Evolutionary conservation across 1,140 invertebrate species (phyloP).

Genomic region (Himalopsyche phryganea): DNA sequence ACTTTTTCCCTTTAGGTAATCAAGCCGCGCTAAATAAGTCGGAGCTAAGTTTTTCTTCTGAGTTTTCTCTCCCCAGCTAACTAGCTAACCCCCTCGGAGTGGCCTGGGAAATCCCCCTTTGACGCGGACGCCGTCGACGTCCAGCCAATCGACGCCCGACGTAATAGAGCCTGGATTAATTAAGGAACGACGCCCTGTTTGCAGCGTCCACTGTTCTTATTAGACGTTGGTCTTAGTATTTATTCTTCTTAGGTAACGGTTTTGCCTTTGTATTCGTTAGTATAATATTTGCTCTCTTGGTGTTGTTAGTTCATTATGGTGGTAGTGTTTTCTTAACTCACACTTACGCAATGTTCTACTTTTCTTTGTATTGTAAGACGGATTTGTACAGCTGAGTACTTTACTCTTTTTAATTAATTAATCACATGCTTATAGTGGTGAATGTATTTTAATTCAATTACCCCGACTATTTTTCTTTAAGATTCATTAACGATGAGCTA

Average conservation of each 20-base stretch:
- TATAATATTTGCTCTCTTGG: neutral
- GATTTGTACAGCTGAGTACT: no score
- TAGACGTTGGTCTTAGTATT: no score
- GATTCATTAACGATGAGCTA: no score
- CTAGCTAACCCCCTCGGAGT: neutral
- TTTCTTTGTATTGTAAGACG: no score
- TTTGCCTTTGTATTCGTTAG: neutral
- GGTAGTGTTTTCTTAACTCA: no score
- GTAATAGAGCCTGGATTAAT: constrained; percentile 33
- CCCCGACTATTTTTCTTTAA: no score
- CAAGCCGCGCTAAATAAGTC: constrained; percentile 29
- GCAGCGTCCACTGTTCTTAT: no score
- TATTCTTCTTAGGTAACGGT: constrained; percentile 1
- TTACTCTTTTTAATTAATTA: no score
- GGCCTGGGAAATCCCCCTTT: neutral
- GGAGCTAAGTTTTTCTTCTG: constrained; percentile 10
- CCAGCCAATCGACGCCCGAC: constrained; percentile 25
- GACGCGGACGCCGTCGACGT: constrained; percentile 1
- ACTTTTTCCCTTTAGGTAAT: constrained; percentile 29
- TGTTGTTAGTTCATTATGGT: no score
- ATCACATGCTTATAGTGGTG: no score
- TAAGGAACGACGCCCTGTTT: constrained; percentile 30
- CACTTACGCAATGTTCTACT: no score
- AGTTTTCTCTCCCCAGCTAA: constrained; percentile 22
- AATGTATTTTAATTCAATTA: no score